Base-by-base conservation (phyloP, 2,797 vertebrate species). In the Hippopotamyrus pictus region DNA sequence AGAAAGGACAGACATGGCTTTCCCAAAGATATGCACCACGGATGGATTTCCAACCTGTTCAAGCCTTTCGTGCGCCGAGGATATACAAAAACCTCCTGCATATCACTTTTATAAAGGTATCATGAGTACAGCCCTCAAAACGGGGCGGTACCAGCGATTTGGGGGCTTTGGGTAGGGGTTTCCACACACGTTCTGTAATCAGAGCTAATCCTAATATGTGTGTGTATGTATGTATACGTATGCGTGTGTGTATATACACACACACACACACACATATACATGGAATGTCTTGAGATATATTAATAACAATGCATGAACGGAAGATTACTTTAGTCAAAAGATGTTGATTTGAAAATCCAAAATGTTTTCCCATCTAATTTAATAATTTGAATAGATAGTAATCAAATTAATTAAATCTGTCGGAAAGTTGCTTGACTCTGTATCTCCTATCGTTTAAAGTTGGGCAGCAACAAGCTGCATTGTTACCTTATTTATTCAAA, bases 1-100 rank as follows among this genome's bases (percentile, higher is more conserved):
- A 29, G 37, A 73, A 14, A 88, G n/a, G 1, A 48, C n/a, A 14
- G 59, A 29, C 89, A 90, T 90, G 25, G 9, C 41, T 86, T 25
- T n/a, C 33, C 25, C 69, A 62, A 54, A 87, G 50, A 57, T 41
- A 82, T 90, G 90, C 88, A 62, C 62, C 90, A 90, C 89, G 57
- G 86, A 85, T 50, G 19, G 46, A 50, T 22, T 19, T 48, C 82
- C 51, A 29, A 51, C 82, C 48, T 84, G 22, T 50, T 84, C 7
- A 50, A 48, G 46, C 41, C 82, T 84, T 84, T 84, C 11, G 11
- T 51, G 41, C n/a, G n/a, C 76, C 41, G 41, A 44, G 6, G 6
- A 25, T n/a, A 22, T 29, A n/a, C 44, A 44, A n/a, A 48, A 11
- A 44, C n/a, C 44, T 50, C 37, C 46, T 25, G 82, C 44, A 22